Conservation (phyloP, 1,140 invertebrate genomes). For the Dufourea novaeangliae region DNA sequence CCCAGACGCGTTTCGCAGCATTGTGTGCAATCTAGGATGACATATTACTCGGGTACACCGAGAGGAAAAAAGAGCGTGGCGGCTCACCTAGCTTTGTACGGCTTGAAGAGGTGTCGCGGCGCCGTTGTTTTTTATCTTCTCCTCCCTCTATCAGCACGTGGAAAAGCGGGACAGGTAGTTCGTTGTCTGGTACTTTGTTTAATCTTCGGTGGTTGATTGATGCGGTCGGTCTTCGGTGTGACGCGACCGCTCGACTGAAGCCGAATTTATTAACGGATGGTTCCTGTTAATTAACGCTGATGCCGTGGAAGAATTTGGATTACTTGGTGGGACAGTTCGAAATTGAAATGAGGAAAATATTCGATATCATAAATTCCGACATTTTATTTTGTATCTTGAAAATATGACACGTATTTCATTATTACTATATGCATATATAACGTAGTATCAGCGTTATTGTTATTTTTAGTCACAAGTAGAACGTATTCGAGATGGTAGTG, state of each 20-base stretch:
- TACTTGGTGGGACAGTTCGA: no score
- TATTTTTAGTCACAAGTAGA: no score
- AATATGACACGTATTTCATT: no score
- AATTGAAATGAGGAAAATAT: no score
- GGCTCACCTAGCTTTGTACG: conserved; percentile 19
- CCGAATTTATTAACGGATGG: neutral
- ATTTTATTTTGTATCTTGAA: no score
- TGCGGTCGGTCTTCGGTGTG: neutral
- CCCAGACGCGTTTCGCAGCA: conserved; percentile 51
- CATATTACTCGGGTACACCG: conserved; percentile 48
- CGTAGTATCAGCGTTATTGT: no score
- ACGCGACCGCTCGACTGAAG: neutral
- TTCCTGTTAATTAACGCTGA: neutral
- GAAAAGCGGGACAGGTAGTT: neutral
- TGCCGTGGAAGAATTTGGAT: neutral
- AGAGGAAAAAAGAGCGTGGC: conserved; percentile 39
- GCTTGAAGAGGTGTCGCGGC: conserved; percentile 37
- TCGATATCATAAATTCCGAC: no score
- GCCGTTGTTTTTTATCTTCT: conserved; percentile 31
- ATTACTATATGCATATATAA: no score
- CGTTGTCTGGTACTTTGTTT: neutral
- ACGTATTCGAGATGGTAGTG: no score
- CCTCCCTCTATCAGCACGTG: no score
- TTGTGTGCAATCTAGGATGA: conserved; percentile 57
- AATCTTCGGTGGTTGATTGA: conserved; percentile 9